Conservation (phyloP, 2,797 vertebrate species). For the Girardinus metallicus region DNA sequence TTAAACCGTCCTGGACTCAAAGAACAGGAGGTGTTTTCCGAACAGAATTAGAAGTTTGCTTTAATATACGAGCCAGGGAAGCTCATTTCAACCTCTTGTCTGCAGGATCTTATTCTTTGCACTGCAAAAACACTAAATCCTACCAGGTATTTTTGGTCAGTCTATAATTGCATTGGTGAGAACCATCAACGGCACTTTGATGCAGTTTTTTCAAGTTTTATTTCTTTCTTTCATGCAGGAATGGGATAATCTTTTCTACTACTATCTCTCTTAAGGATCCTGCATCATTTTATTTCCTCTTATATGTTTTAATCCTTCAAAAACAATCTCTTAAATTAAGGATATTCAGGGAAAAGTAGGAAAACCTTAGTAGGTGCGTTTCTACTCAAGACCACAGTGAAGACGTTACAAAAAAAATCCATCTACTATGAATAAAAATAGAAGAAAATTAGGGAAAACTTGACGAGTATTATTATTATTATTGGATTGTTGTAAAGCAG, state of each 20-base stretch:
- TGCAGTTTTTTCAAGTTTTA: background rate
- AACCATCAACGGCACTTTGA: background rate
- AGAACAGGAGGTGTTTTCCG: background rate
- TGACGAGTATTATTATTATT: background rate
- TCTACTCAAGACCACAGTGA: background rate
- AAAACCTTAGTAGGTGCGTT: background rate
- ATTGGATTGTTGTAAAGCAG: slow-evolving; percentile 2
- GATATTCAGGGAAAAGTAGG: background rate
- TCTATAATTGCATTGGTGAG: background rate
- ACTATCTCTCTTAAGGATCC: background rate
- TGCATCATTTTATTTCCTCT: background rate
- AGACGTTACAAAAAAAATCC: background rate
- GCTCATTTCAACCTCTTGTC: background rate
- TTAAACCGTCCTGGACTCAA: too few species aligned
- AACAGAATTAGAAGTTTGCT: background rate
- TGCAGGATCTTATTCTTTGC: background rate
- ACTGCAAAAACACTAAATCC: background rate
- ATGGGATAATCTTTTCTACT: background rate
- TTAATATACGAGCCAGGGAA: background rate
- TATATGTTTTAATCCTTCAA: background rate
- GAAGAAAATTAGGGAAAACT: background rate
- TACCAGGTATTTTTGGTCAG: background rate
- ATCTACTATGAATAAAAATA: background rate
- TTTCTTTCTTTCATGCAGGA: background rate
- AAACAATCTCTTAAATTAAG: background rate